Conservation (phyloP, 2,113 vertebrate genomes). For the Arizona elegans region DNA sequence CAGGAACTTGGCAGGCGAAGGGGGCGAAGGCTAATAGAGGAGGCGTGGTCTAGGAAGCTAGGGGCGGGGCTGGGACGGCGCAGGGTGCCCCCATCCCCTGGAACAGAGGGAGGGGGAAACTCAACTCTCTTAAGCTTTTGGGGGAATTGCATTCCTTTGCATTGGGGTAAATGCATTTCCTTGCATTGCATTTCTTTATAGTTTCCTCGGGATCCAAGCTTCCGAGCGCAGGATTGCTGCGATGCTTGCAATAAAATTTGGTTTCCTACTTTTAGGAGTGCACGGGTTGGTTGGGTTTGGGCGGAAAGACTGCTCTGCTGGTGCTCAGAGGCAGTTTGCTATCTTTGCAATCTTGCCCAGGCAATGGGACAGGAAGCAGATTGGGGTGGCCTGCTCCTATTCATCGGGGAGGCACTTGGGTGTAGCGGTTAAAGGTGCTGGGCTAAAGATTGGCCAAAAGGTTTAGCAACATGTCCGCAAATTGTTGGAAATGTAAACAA, state of each 20-base stretch:
- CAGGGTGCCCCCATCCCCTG: fast-evolving
- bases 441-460: not conserved
- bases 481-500: no score
- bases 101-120: not conserved
- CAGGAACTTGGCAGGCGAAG: not conserved
- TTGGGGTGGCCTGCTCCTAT: not conserved
- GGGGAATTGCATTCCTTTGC: not conserved
- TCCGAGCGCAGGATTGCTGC: not conserved
- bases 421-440: not conserved
- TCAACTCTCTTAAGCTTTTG: not conserved
- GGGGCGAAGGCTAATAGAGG: not conserved
- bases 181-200: not conserved
- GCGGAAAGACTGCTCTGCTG: not conserved
- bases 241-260: not conserved
- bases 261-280: not conserved
- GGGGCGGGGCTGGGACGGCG: not conserved
- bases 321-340: not conserved
- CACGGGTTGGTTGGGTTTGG: not conserved
- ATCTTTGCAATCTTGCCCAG: not conserved
- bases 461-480: no score
- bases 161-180: not conserved
- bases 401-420: not conserved
- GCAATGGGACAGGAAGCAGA: not conserved
- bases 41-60: not conserved
- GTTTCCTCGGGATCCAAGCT: not conserved